phyloP scores from a whole-genome alignment of 2,797 vertebrate genomes.

The Sparus aurata region DNA sequence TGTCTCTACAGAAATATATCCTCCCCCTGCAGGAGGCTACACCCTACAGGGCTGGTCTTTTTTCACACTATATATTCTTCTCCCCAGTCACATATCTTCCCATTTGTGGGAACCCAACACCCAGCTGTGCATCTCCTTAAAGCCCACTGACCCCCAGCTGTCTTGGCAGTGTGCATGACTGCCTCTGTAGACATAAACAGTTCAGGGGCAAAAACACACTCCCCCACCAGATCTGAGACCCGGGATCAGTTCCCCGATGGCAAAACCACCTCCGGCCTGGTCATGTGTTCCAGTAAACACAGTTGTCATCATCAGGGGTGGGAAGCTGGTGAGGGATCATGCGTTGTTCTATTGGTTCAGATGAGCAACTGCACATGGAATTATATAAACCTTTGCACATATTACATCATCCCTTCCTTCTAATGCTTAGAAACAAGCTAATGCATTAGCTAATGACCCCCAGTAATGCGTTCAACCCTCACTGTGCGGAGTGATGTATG shows the following conservation, averaged over 20 bases:
- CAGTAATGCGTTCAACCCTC: slow-evolving; percentile 6
- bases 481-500: background rate
- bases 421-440: background rate
- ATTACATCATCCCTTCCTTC: background rate
- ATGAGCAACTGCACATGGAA: slow-evolving; percentile 11
- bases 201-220: slow-evolving; percentile 52
- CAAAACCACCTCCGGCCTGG: slow-evolving; percentile 34
- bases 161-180: slow-evolving; percentile 66
- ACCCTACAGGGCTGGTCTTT: slow-evolving; percentile 61
- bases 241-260: slow-evolving; percentile 56
- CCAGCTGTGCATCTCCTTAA: slow-evolving; percentile 71
- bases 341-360: slow-evolving; percentile 21
- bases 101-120: slow-evolving; percentile 60
- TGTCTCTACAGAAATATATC: slow-evolving; percentile 65
- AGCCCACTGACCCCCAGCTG: slow-evolving; percentile 65
- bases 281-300: slow-evolving; percentile 56
- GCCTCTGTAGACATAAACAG: slow-evolving; percentile 68
- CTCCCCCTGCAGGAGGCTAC: slow-evolving; percentile 54
- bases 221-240: slow-evolving; percentile 55
- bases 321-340: slow-evolving; percentile 48
- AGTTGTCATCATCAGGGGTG: slow-evolving; percentile 47
- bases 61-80: slow-evolving; percentile 54
- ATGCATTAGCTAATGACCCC: slow-evolving; percentile 10
- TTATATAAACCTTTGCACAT: background rate
- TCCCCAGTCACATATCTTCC: slow-evolving; percentile 53